Percentiles rank a stretch among this genome's conserved stretches.
Conservation (phyloP, 1,140 invertebrate species). For the Drosophila paulistorum region DNA sequence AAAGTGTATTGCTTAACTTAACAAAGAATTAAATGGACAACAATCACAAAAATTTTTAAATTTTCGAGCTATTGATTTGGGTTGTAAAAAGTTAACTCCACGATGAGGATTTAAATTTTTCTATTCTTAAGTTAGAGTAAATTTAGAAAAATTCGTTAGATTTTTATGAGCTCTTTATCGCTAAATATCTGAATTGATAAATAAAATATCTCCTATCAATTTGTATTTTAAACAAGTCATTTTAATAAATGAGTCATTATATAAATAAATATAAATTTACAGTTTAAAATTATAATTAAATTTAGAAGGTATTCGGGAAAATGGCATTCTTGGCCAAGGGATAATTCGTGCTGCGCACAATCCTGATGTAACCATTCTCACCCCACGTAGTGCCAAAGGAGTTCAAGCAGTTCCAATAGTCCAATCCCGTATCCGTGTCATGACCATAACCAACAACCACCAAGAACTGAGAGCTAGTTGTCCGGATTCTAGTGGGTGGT, state of each 20-base stretch:
- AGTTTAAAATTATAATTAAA: background rate
- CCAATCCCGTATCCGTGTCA: constrained; percentile 85
- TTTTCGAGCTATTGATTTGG: no score
- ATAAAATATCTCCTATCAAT: background rate
- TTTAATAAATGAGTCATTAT: no score
- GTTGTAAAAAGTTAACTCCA: no score
- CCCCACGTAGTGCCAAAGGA: constrained; percentile 94
- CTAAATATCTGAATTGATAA: no score
- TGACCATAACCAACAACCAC: constrained; percentile 87
- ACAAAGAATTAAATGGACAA: no score
- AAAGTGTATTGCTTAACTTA: no score
- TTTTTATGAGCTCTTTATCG: no score
- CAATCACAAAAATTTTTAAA: no score
- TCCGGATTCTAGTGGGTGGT: constrained; percentile 33
- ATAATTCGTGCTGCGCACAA: constrained; percentile 91
- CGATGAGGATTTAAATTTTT: no score
- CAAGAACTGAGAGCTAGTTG: constrained; percentile 81
- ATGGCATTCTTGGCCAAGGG: constrained; percentile 85
- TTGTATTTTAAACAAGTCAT: background rate
- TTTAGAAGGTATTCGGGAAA: constrained; percentile 80
- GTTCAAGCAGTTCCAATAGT: constrained; percentile 86
- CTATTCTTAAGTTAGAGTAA: no score
- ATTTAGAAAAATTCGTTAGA: no score
- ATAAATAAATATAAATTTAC: background rate
- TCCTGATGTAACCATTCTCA: constrained; percentile 94